These are phyloP conservation scores for Macrophya alboannulata DNA, from an alignment of 2,888 invertebrate species.

Conservation along the genomic window DNA sequence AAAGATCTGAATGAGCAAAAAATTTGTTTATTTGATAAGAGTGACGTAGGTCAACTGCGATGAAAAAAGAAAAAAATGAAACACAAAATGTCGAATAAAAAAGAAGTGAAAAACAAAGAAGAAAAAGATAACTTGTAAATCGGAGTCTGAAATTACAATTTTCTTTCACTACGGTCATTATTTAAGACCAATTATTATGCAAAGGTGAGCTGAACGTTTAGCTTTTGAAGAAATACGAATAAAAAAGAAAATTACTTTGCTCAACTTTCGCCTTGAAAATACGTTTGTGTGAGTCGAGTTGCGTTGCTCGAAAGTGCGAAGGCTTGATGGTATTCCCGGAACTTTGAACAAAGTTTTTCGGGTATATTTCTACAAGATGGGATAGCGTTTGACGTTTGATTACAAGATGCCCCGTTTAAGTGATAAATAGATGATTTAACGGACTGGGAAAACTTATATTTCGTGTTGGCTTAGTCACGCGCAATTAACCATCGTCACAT, in stretches of 20 bases:
- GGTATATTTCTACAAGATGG: slow-evolving; percentile 29
- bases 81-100: not conserved
- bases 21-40: not conserved
- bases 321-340: slow-evolving; percentile 24
- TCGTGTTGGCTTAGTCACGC: slow-evolving; percentile 16
- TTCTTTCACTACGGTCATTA: slow-evolving; percentile 40
- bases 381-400: slow-evolving; percentile 42
- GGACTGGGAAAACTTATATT: not conserved
- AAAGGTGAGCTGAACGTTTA: slow-evolving; percentile 33
- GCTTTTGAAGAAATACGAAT: slow-evolving; percentile 37
- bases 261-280: slow-evolving; percentile 21
- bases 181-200: slow-evolving; percentile 38
- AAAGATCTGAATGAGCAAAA: not conserved
- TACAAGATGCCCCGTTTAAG: slow-evolving; percentile 29
- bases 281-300: slow-evolving; percentile 32
- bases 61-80: not conserved
- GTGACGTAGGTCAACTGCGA: not conserved
- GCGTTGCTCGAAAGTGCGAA: slow-evolving; percentile 7
- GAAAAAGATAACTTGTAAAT: not conserved
- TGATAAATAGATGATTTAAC: slow-evolving; percentile 32
- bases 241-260: slow-evolving; percentile 24
- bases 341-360: slow-evolving; percentile 26
- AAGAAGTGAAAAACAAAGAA: not conserved
- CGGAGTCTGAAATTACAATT: slow-evolving; percentile 8
- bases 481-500: slow-evolving; percentile 29